Conservation (phyloP, 2,888 invertebrate genomes). For the Mechanitis messenoides region DNA sequence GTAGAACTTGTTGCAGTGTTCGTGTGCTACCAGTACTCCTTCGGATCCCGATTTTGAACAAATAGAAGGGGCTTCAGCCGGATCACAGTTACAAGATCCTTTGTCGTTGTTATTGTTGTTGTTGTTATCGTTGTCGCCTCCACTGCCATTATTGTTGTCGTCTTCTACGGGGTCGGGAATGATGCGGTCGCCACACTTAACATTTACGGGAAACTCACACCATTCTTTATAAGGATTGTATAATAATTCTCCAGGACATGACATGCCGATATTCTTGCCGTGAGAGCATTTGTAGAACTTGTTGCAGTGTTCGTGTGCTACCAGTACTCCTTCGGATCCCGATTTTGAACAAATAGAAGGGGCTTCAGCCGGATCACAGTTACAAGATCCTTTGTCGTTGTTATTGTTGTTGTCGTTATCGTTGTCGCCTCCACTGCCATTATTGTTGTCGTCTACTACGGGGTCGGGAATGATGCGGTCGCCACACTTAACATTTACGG, state of each 20-base stretch:
- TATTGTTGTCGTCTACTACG: constrained; percentile 29
- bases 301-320: constrained; percentile 27
- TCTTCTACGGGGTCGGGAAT: constrained; percentile 18
- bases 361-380: not conserved
- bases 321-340: constrained; percentile 4
- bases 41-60: constrained; percentile 36
- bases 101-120: not conserved
- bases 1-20: constrained; percentile 44
- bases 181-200: constrained; percentile 20
- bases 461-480: constrained; percentile 30
- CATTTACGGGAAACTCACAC: constrained; percentile 14
- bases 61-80: constrained; percentile 29
- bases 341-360: not conserved
- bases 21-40: constrained; percentile 36
- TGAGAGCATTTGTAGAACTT: constrained; percentile 20
- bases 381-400: not conserved
- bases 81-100: constrained; percentile 13
- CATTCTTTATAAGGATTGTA: too few species aligned
- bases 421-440: constrained; percentile 8
- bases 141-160: constrained; percentile 4
- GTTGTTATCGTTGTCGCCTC: not conserved
- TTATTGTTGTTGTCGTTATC: not conserved
- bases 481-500: constrained; percentile 29
- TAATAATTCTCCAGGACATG: constrained; percentile 28
- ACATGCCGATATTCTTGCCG: constrained; percentile 28